These are phyloP conservation scores for Poeciliopsis turrubarensis DNA, from an alignment of 2,113 vertebrate genomes.

Conservation along the genomic window DNA sequence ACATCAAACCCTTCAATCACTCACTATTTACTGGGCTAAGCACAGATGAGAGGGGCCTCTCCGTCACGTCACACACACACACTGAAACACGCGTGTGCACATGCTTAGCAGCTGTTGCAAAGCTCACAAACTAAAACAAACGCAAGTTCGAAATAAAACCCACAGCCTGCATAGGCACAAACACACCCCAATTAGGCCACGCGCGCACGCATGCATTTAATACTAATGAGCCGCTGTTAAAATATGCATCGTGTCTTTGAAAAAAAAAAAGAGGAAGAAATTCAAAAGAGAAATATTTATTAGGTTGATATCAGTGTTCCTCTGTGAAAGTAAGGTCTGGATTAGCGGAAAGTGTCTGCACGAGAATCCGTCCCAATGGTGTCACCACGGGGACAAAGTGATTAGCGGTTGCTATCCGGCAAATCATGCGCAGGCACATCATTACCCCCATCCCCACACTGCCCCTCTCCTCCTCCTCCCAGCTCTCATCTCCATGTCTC, in stretches of 20 bases:
- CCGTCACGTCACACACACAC: conserved; percentile 12
- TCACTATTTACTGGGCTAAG: conserved; percentile 75
- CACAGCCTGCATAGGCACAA: not conserved
- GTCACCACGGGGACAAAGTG: conserved; percentile 73
- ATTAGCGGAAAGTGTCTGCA: conserved; percentile 13
- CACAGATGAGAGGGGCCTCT: conserved; percentile 69
- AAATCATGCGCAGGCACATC: conserved; percentile 67
- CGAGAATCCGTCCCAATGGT: conserved; percentile 49
- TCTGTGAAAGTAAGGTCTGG: conserved; percentile 43
- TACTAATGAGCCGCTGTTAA: conserved; percentile 58
- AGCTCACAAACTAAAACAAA: conserved; percentile 21
- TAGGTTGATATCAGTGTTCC: conserved; percentile 61
- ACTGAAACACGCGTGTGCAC: conserved; percentile 22
- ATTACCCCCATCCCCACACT: conserved; percentile 67
- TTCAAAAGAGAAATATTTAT: conserved; percentile 80
- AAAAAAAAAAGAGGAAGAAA: conserved; percentile 34
- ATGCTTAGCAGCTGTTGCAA: conserved; percentile 49
- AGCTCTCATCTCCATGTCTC: conserved; percentile 63
- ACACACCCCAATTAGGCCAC: conserved; percentile 20
- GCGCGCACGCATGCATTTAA: conserved; percentile 12
- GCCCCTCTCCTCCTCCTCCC: conserved; percentile 44
- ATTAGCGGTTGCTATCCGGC: conserved; percentile 74
- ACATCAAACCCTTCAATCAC: conserved; percentile 78
- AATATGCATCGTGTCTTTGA: conserved; percentile 66
- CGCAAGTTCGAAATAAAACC: conserved; percentile 11